phyloP scores from a whole-genome alignment of 2,888 invertebrate species.

The Himalopsyche anomala region DNA sequence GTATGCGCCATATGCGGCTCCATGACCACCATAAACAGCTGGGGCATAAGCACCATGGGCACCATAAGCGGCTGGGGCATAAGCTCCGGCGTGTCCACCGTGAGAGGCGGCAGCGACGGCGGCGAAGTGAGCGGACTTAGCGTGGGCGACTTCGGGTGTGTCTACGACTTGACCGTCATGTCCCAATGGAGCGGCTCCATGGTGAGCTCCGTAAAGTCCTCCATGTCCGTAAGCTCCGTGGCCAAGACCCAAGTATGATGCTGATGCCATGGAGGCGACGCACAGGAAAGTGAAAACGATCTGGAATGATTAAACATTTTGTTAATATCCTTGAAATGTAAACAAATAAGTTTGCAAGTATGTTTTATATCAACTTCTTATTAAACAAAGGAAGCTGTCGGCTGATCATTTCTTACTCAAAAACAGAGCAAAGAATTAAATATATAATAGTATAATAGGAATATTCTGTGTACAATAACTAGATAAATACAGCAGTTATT shows the following conservation, averaged over 20 bases:
- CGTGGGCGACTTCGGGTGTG: constrained; percentile 80
- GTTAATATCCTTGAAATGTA: too few species aligned
- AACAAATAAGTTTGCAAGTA: too few species aligned
- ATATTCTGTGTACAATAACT: too few species aligned
- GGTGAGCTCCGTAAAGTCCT: constrained; percentile 68
- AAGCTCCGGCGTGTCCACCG: constrained; percentile 65
- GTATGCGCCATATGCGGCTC: constrained; percentile 69
- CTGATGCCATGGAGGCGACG: constrained; percentile 46
- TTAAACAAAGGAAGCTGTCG: too few species aligned
- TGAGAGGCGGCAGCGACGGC: constrained; percentile 71
- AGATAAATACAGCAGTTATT: too few species aligned
- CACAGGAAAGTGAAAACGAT: constrained; percentile 54
- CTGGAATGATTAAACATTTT: background rate
- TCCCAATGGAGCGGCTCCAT: constrained; percentile 77
- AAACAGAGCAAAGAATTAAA: too few species aligned
- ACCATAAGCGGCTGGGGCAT: constrained; percentile 69
- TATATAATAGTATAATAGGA: too few species aligned
- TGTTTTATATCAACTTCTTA: too few species aligned
- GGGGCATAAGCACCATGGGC: constrained; percentile 77
- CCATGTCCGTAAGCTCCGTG: constrained; percentile 25
- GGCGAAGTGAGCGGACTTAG: constrained; percentile 78
- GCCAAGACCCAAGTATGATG: constrained; percentile 35
- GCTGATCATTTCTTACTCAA: too few species aligned
- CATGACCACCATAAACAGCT: constrained; percentile 59
- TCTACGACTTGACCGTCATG: constrained; percentile 79